Conservation (phyloP, 30 jellyfish, hydroid and myxozoan genomes). For the Clytia hemisphaerica region DNA sequence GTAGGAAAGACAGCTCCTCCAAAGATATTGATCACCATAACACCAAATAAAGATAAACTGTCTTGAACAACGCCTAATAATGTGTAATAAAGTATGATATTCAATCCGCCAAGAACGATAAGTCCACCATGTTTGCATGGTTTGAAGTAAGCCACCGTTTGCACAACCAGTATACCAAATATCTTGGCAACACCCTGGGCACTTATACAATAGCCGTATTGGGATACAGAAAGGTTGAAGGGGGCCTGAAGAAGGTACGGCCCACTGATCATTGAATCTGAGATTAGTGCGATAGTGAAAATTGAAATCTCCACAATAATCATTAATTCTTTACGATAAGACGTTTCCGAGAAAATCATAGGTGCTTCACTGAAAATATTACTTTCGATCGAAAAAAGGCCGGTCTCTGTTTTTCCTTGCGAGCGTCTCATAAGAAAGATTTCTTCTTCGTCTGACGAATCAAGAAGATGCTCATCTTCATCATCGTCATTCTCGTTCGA, state of each 20-base stretch:
- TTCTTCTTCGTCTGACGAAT: slow-evolving; percentile 9
- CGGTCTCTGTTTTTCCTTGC: slow-evolving; percentile 1
- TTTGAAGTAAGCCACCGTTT: not conserved
- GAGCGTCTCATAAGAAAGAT: not conserved
- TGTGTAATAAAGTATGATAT: slow-evolving; percentile 21
- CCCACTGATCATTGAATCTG: slow-evolving; percentile 20
- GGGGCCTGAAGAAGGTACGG: slow-evolving; percentile 30
- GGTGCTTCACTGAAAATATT: slow-evolving; percentile 36
- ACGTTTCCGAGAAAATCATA: slow-evolving; percentile 15
- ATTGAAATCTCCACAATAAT: slow-evolving; percentile 2
- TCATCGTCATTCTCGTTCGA: slow-evolving; percentile 3
- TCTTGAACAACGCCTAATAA: slow-evolving; percentile 11
- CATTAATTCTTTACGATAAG: slow-evolving; percentile 23
- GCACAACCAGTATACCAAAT: slow-evolving; percentile 10
- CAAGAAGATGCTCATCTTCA: not conserved
- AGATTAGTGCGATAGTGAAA: slow-evolving; percentile 28
- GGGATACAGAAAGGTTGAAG: not conserved
- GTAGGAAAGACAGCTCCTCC: slow-evolving; percentile 38
- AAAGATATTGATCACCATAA: slow-evolving; percentile 4
- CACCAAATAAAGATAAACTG: not conserved
- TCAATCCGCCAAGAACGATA: slow-evolving; percentile 9
- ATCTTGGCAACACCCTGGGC: slow-evolving; percentile 28
- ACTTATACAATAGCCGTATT: slow-evolving; percentile 27
- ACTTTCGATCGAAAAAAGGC: slow-evolving; percentile 8
- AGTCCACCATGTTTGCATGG: slow-evolving; percentile 11